Conservation (phyloP, 2,113 vertebrate genomes). For the Channa maculata region DNA sequence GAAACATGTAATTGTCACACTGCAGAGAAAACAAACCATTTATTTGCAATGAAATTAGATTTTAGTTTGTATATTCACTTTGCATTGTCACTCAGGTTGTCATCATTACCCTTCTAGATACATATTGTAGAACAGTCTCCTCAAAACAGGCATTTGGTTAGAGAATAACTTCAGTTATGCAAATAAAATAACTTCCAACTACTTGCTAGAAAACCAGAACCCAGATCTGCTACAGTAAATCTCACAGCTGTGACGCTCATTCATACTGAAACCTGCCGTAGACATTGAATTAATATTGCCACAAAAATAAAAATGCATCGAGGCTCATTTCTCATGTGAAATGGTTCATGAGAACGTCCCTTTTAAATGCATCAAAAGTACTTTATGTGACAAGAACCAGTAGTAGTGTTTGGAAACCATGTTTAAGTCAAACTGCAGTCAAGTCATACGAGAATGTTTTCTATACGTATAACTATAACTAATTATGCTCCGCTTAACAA, state of each 20-base stretch:
- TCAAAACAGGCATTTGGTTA: neutral
- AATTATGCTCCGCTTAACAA: too few relatives aligned
- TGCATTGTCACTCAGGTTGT: constrained; percentile 14
- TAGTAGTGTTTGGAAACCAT: neutral
- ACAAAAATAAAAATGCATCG: neutral
- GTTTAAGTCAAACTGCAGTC: neutral
- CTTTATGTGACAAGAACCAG: neutral
- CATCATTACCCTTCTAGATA: neutral
- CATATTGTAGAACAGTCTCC: constrained; percentile 7
- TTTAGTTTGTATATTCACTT: constrained; percentile 13
- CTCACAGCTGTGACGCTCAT: neutral
- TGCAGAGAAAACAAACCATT: constrained; percentile 24
- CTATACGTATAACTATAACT: too few relatives aligned
- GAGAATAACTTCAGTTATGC: too few relatives aligned
- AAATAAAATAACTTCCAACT: too few relatives aligned
- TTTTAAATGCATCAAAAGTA: constrained; percentile 23
- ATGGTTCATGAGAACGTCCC: too few relatives aligned
- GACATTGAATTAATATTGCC: too few relatives aligned
- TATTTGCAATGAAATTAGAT: constrained; percentile 47
- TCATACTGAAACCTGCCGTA: too few relatives aligned
- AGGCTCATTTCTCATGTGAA: constrained; percentile 2
- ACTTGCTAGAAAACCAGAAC: neutral
- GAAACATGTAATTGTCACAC: neutral
- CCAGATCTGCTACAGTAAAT: neutral
- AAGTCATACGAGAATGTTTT: neutral